A percentile compares a stretch with the other conserved stretches of the same genome.
phyloP scores from a whole-genome alignment of 1,140 invertebrate genomes.

The Hycleus cichorii region DNA sequence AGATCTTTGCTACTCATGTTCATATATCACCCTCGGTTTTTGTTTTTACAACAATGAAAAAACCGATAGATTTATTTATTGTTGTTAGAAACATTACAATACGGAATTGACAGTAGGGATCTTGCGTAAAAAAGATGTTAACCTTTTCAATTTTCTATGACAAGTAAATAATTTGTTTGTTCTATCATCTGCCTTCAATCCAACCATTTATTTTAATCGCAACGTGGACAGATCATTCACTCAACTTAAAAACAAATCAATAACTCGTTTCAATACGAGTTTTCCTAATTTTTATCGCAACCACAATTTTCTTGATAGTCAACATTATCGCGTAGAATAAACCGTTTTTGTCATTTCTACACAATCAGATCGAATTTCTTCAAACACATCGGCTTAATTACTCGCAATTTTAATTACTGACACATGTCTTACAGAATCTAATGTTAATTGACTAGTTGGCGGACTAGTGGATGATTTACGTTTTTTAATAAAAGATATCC shows the following conservation, averaged over 20 bases:
- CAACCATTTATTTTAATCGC: slow-evolving; percentile 6
- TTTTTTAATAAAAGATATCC: too few species aligned
- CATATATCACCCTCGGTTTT: slow-evolving; percentile 18
- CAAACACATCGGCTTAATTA: neutral
- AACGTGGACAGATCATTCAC: too few species aligned
- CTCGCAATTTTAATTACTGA: neutral
- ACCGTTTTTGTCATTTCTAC: too few species aligned
- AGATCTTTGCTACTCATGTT: slow-evolving; percentile 23
- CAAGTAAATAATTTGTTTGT: slow-evolving; percentile 15
- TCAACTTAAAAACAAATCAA: too few species aligned
- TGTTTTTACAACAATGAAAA: neutral
- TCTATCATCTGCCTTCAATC: slow-evolving; percentile 2
- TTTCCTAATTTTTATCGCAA: too few species aligned
- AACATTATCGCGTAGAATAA: too few species aligned
- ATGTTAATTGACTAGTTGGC: neutral
- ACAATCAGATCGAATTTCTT: neutral
- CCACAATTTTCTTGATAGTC: too few species aligned
- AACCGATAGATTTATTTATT: neutral
- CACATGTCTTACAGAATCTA: neutral
- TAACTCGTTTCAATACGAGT: too few species aligned
- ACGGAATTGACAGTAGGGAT: neutral
- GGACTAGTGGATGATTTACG: too few species aligned
- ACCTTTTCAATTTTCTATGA: slow-evolving; percentile 16
- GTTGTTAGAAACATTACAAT: slow-evolving; percentile 12
- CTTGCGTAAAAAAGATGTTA: slow-evolving; percentile 17